phyloP scores from a whole-genome alignment of 1,140 invertebrate species.

The Sweltsa coloradensis region DNA sequence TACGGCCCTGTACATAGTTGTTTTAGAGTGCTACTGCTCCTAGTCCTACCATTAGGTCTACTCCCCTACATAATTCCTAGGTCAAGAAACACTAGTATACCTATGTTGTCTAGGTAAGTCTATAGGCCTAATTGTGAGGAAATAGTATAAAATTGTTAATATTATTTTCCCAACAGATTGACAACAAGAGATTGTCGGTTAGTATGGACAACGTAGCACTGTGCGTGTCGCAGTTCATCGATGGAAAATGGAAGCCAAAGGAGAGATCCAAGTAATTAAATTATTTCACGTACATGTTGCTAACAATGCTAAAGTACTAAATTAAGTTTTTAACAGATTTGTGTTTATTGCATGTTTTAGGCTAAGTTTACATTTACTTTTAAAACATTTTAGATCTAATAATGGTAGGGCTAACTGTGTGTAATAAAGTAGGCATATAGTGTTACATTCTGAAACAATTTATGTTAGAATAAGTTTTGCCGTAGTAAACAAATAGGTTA shows the following conservation, averaged over 20 bases:
- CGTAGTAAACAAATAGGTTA: no score
- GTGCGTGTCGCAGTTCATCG: slow-evolving; percentile 50
- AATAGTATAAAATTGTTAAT: not conserved
- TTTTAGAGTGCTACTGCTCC: no score
- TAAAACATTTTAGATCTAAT: not conserved
- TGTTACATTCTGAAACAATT: not conserved
- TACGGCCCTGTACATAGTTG: no score
- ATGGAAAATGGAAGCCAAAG: slow-evolving; percentile 59
- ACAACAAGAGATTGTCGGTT: slow-evolving; percentile 57
- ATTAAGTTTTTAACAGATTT: not conserved
- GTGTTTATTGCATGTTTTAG: slow-evolving; percentile 2
- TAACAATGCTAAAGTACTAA: not conserved
- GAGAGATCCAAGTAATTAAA: slow-evolving; percentile 29
- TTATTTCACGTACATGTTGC: no score
- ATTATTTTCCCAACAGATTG: slow-evolving; percentile 41
- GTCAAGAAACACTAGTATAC: not conserved
- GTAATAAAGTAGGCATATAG: not conserved
- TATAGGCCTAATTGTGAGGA: not conserved
- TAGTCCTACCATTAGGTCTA: no score
- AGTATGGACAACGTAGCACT: slow-evolving; percentile 50
- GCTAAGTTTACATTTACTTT: not conserved
- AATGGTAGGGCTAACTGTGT: no score
- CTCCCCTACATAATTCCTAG: not conserved
- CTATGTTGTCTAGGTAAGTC: not conserved
- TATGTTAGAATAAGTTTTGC: no score